Percentiles rank a stretch among this genome's conserved stretches.
Evolutionary conservation across 2,113 vertebrate genomes (phyloP).

Genomic region (Pelusios castaneus): DNA sequence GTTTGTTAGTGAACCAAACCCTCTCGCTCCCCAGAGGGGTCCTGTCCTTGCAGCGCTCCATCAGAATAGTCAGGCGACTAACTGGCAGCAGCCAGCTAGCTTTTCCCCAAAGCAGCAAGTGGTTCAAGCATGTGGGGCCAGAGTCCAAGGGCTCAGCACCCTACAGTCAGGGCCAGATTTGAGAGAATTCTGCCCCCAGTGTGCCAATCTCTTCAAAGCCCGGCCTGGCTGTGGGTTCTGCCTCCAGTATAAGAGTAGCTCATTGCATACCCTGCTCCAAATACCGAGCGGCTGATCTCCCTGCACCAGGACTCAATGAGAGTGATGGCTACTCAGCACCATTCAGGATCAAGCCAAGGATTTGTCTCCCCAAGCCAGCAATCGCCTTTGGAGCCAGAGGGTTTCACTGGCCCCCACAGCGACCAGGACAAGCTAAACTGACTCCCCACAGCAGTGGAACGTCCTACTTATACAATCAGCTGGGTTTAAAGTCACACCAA

Average conservation of each 20-base stretch:
- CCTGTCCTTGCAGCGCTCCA: neutral
- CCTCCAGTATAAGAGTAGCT: neutral
- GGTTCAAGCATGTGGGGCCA: neutral
- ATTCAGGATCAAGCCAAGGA: neutral
- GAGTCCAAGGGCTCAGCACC: neutral
- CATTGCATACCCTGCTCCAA: neutral
- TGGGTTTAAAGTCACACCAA: neutral
- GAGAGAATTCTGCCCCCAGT: neutral
- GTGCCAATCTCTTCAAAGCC: neutral
- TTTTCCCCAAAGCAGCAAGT: neutral
- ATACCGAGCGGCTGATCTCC: neutral
- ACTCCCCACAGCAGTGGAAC: neutral
- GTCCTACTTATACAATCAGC: neutral
- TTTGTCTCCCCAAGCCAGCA: too few relatives aligned
- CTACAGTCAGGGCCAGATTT: neutral
- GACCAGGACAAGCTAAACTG: too few relatives aligned
- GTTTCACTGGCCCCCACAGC: neutral
- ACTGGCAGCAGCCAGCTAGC: neutral
- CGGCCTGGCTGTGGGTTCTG: neutral
- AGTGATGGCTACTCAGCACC: neutral
- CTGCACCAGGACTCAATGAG: too few relatives aligned
- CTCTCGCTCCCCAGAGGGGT: neutral
- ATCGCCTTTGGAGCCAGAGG: neutral
- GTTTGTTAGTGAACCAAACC: neutral
- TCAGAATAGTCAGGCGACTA: neutral